Conservation (phyloP, 2,113 vertebrate species). For the Romanogobio albipinnatus region DNA sequence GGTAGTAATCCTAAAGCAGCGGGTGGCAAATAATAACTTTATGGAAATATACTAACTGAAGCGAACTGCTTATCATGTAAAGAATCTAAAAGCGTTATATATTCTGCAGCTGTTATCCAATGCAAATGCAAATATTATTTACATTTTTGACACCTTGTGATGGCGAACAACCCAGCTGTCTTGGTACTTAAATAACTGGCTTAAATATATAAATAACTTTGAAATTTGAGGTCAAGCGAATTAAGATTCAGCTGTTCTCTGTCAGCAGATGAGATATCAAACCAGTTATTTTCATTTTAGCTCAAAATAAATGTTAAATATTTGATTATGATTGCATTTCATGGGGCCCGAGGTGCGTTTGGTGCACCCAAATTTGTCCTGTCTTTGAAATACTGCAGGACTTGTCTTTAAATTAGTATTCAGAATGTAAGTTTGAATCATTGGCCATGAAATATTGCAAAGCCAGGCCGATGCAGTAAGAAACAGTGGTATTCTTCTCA, state of each 20-base stretch:
- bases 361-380: neutral
- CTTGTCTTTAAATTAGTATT: constrained; percentile 39
- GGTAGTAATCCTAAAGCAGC: neutral
- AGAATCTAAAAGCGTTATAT: neutral
- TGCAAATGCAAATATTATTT: constrained; percentile 17
- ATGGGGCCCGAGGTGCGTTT: neutral
- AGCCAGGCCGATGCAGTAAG: neutral
- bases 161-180: constrained; percentile 1
- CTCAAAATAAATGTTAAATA: neutral
- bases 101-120: neutral
- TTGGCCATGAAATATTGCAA: constrained; percentile 28
- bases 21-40: neutral
- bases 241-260: constrained; percentile 17
- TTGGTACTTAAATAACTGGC: constrained; percentile 11
- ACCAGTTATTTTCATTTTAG: neutral
- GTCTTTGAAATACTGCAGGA: constrained; percentile 4
- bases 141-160: neutral
- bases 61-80: neutral
- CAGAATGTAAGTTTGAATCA: neutral
- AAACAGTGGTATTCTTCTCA: neutral
- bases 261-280: constrained; percentile 13
- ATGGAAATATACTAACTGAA: neutral
- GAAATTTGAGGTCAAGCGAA: constrained; percentile 12
- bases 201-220: constrained; percentile 24
- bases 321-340: constrained; percentile 22